phyloP scores from a whole-genome alignment of 2,888 invertebrate species.

The Yponomeuta sedellus region DNA sequence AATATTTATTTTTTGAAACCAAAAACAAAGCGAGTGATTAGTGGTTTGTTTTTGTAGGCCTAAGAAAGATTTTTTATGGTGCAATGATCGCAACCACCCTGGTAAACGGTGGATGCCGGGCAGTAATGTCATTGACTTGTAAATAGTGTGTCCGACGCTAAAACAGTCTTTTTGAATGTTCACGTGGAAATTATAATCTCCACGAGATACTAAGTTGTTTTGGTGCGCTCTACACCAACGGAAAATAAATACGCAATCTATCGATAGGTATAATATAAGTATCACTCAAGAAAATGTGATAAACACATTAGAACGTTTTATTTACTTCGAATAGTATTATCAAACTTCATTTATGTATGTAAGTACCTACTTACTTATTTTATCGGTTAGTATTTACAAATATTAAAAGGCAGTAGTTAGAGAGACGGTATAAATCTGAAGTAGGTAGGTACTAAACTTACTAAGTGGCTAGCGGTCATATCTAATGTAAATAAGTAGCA shows the following conservation, averaged over 20 bases:
- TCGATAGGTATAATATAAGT: background rate
- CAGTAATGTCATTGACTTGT: slow-evolving; percentile 44
- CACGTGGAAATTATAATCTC: slow-evolving; percentile 23
- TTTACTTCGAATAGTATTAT: background rate
- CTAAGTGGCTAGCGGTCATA: too few species aligned
- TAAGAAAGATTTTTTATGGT: too few species aligned
- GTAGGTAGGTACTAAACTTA: too few species aligned
- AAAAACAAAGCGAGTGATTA: too few species aligned
- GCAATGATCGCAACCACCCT: too few species aligned
- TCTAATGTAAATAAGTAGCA: too few species aligned
- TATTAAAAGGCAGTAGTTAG: too few species aligned
- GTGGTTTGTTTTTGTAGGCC: too few species aligned
- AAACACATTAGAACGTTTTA: background rate
- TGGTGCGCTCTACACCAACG: background rate
- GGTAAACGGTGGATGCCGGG: slow-evolving; percentile 15
- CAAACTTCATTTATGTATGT: slow-evolving; percentile 8
- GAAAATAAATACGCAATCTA: background rate
- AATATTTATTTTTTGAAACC: too few species aligned
- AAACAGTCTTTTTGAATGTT: slow-evolving; percentile 26
- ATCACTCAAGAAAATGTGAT: background rate
- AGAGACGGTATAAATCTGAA: too few species aligned
- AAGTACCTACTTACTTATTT: background rate
- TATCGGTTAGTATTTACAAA: too few species aligned
- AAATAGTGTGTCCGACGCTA: slow-evolving; percentile 44
- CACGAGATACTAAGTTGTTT: background rate